Base-by-base conservation (phyloP, 1,140 invertebrate genomes). In the Zaprionus africanus region DNA sequence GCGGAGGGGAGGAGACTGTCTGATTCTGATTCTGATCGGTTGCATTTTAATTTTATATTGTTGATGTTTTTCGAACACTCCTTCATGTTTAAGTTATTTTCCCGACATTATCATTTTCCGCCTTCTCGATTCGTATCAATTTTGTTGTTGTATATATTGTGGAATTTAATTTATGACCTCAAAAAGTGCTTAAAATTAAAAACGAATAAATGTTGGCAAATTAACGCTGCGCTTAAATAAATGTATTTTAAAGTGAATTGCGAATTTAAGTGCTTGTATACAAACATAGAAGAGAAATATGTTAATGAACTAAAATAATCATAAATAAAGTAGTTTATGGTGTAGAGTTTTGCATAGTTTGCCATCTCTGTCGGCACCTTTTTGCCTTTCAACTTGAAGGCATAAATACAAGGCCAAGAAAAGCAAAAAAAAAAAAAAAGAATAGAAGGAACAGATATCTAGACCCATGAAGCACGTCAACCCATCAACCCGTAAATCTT, bases 401-500 rank as follows among this genome's bases (percentile, higher is more conserved):
- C 46, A n/a, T 41, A 31, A 46, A 57, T 60, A 38, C 46, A 54
- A 49, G 66, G 67, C 36, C 51, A 43, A 58, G 61, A 76, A 65
- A 38, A 38, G 13, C 36, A 38, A 15, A 22, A 22, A 38, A 38
- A 12, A 38, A 15, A 22, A 22, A 38, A 38, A 12, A 38, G 12
- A 15, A 38, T 41, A 46, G 69, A 82, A 66, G 65, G 28, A 56
- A 58, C 19, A 41, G 82, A 34, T 34, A 34, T 34, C 31, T 34
- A 34, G 41, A 71, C 60, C 57, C 62, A 6, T 64, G 31, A 65
- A 51, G 68, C 60, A 59, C 60, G 56, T 56, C 82, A 84, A 71
- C 49, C 80, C 59, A 75, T 64, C 59, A 46, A 46, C 6, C 78
- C 69, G 84, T 90, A 84, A 88, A 88, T 87, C 81, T 88, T 75